phyloP scores from a whole-genome alignment of 2,113 vertebrate species.

The Limanda limanda region DNA sequence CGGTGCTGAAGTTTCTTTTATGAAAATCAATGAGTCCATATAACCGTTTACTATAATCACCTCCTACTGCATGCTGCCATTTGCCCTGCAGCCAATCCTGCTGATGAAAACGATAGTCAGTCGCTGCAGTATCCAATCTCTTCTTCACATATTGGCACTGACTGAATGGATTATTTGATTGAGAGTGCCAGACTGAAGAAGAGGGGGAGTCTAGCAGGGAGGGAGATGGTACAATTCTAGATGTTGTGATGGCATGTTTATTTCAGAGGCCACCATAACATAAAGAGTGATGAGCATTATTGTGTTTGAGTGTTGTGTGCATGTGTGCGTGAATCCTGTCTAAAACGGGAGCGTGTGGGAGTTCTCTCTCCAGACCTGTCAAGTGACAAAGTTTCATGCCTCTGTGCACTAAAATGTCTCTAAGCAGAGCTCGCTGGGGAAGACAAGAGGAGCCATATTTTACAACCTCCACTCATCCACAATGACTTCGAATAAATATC shows the following conservation, averaged over 20 bases:
- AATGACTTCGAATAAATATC: not conserved
- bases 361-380: constrained; percentile 52
- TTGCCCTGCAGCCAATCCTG: constrained; percentile 28
- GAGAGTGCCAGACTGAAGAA: constrained; percentile 10
- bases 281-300: not conserved
- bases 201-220: constrained; percentile 5
- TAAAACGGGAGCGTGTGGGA: constrained; percentile 63
- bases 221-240: constrained; percentile 4
- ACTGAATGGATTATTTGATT: constrained; percentile 26
- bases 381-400: constrained; percentile 59
- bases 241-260: constrained; percentile 34
- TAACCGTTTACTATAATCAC: constrained; percentile 55
- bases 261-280: constrained; percentile 33
- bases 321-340: constrained; percentile 32
- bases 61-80: constrained; percentile 42
- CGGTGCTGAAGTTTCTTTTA: constrained; percentile 37
- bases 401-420: constrained; percentile 54
- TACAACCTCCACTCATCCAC: constrained; percentile 20
- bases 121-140: constrained; percentile 32
- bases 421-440: constrained; percentile 5
- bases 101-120: constrained; percentile 37
- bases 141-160: constrained; percentile 35
- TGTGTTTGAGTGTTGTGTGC: not conserved
- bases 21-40: constrained; percentile 65
- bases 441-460: not conserved